These are phyloP conservation scores for Protodeltote pygarga DNA, from an alignment of 2,888 invertebrate genomes.

Conservation along the genomic window DNA sequence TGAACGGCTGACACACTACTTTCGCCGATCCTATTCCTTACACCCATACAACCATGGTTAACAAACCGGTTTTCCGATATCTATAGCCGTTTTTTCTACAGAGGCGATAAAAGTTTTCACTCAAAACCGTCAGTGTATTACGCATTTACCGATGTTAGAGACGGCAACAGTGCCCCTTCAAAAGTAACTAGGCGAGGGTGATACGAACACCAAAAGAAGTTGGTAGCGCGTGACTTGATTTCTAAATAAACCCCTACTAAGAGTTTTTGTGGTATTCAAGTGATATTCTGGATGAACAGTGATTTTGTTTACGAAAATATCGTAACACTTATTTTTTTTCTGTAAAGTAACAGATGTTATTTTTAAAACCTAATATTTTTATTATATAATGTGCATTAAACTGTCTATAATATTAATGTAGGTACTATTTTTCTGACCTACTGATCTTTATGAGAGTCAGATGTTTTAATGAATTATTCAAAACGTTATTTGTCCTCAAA, in stretches of 20 bases:
- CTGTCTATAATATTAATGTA: too few species aligned
- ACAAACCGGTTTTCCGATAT: conserved; percentile 14
- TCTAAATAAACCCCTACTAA: conserved; percentile 49
- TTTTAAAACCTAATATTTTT: background rate
- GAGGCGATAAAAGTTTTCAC: conserved; percentile 28
- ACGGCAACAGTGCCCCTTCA: conserved; percentile 57
- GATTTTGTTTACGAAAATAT: too few species aligned
- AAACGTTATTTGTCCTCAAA: too few species aligned
- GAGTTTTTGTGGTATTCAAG: conserved; percentile 12
- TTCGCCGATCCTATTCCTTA: background rate
- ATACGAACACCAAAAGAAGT: conserved; percentile 76
- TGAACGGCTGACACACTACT: conserved; percentile 33
- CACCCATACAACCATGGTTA: conserved; percentile 1
- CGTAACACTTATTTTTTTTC: too few species aligned
- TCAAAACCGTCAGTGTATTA: conserved; percentile 46
- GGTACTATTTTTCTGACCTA: too few species aligned
- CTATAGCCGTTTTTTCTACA: conserved; percentile 28
- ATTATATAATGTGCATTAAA: too few species aligned
- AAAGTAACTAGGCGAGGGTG: conserved; percentile 69
- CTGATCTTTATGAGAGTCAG: too few species aligned
- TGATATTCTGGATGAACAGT: conserved; percentile 1
- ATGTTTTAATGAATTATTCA: too few species aligned
- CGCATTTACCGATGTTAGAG: conserved; percentile 44
- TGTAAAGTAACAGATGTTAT: too few species aligned
- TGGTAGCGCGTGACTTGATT: conserved; percentile 74